Evolutionary conservation across 92 coral and sea anemone genomes (phyloP).

Genomic region (Palythoa grandis): DNA sequence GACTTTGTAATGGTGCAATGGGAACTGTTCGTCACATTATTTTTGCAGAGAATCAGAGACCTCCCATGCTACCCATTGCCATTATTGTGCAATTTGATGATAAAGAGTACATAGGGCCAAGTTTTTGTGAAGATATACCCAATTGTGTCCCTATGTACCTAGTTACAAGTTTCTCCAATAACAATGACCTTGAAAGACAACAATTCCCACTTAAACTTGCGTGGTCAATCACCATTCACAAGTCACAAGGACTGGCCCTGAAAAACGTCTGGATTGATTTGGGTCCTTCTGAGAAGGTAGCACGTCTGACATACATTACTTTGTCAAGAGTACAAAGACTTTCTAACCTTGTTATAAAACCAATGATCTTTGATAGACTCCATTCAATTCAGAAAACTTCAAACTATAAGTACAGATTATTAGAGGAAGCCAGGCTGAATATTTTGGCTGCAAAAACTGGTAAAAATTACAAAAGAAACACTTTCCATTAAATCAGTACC

Average conservation of each 20-base stretch:
- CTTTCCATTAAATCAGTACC: not conserved
- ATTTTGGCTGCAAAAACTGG: constrained; percentile 46
- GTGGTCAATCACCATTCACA: constrained; percentile 58
- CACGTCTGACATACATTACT: constrained; percentile 60
- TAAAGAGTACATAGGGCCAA: constrained; percentile 50
- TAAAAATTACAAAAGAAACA: constrained; percentile 14
- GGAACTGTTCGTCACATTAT: constrained; percentile 49
- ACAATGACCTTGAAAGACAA: constrained; percentile 25
- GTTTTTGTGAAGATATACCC: constrained; percentile 47
- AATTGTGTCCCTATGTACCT: not conserved
- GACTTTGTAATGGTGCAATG: constrained; percentile 69
- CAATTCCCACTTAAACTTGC: constrained; percentile 56
- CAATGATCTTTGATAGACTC: constrained; percentile 46
- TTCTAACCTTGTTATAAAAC: constrained; percentile 49
- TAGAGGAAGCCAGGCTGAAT: constrained; percentile 49
- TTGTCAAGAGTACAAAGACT: constrained; percentile 50
- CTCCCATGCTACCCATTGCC: constrained; percentile 63
- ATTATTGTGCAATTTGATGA: constrained; percentile 58
- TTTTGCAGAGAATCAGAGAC: constrained; percentile 41
- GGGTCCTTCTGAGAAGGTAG: constrained; percentile 54
- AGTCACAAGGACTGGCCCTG: constrained; percentile 54
- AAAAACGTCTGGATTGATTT: constrained; percentile 52
- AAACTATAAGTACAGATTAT: constrained; percentile 53
- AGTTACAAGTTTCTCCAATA: constrained; percentile 41
- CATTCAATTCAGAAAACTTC: constrained; percentile 44